Evolutionary conservation across 2,888 invertebrate species (phyloP).

Genomic region (Eledona agricola): DNA sequence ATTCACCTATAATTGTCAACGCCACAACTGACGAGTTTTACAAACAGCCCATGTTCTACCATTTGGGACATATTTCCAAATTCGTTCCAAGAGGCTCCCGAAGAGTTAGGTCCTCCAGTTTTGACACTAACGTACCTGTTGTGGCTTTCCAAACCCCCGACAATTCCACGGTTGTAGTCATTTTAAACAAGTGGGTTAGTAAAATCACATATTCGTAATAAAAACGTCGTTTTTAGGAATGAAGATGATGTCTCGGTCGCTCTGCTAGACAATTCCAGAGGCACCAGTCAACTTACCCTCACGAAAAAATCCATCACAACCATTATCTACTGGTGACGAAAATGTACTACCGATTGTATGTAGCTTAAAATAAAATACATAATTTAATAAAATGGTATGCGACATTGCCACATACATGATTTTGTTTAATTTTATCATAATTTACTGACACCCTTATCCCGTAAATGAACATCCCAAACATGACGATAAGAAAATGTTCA

Average conservation of each 20-base stretch:
- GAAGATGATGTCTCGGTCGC: constrained; percentile 43
- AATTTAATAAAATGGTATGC: too few relatives aligned
- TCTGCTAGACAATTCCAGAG: constrained; percentile 6
- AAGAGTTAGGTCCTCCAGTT: constrained; percentile 50
- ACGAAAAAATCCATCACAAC: constrained; percentile 4
- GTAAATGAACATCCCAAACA: too few relatives aligned
- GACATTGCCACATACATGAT: too few relatives aligned
- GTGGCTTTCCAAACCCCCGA: constrained; percentile 67
- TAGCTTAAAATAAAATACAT: too few relatives aligned
- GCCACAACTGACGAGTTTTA: constrained; percentile 74
- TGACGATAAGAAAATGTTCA: too few relatives aligned
- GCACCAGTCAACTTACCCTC: not conserved
- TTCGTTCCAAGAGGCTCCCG: constrained; percentile 72
- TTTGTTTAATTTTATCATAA: too few relatives aligned
- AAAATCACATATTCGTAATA: constrained; percentile 1
- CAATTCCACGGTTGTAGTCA: constrained; percentile 61
- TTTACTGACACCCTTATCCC: too few relatives aligned
- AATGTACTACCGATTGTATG: too few relatives aligned
- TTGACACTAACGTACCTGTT: constrained; percentile 37
- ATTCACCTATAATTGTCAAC: constrained; percentile 79
- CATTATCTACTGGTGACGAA: constrained; percentile 4
- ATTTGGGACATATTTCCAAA: constrained; percentile 77
- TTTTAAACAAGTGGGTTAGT: constrained; percentile 66
- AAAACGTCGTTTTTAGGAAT: constrained; percentile 57
- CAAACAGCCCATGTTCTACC: constrained; percentile 90